These are phyloP conservation scores for Petroica traversi DNA, from an alignment of 2,113 vertebrate genomes.

Conservation along the genomic window DNA sequence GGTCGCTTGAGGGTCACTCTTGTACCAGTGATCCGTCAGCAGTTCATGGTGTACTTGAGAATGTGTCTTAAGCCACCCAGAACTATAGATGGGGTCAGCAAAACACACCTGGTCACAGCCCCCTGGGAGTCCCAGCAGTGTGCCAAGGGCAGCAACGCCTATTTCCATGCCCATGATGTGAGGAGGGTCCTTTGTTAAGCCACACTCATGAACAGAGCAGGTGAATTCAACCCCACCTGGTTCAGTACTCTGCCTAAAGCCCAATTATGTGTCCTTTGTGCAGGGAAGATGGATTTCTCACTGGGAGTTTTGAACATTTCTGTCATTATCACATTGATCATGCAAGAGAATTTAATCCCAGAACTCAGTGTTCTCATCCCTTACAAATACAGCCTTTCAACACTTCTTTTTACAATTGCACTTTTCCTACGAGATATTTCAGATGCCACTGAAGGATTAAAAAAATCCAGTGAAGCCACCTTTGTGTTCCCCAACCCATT, in stretches of 20 bases:
- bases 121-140: neutral
- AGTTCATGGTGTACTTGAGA: fast-evolving
- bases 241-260: neutral
- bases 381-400: neutral
- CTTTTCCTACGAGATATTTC: neutral
- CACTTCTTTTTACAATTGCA: neutral
- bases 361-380: neutral
- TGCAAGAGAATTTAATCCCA: neutral
- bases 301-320: neutral
- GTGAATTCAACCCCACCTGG: neutral
- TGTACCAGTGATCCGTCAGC: neutral
- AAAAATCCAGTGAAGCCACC: neutral
- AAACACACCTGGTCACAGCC: neutral
- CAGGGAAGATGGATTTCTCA: neutral
- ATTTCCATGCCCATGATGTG: neutral
- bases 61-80: neutral
- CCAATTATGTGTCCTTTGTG: neutral
- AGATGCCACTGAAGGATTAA: neutral
- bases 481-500: conserved; percentile 20
- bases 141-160: neutral
- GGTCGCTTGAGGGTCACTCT: neutral
- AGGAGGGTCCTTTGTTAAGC: neutral
- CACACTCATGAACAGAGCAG: neutral
- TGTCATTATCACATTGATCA: neutral
- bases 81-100: neutral